These are phyloP conservation scores for Hermaeophaga mercurialis DNA, from an alignment of 2,888 invertebrate species.

Conservation along the genomic window DNA sequence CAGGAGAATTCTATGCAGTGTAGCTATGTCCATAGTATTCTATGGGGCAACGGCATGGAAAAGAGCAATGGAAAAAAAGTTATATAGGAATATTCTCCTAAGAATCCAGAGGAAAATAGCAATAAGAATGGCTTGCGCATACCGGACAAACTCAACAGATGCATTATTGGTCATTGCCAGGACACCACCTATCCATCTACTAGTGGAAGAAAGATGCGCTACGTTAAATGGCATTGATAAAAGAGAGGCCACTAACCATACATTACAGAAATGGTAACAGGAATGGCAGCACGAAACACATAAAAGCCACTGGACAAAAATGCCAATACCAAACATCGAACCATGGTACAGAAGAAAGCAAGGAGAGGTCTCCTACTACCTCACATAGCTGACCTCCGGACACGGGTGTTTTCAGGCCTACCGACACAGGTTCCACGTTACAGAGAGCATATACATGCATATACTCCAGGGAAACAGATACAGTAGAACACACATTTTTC, in stretches of 20 bases:
- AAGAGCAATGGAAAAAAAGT: conserved; percentile 14
- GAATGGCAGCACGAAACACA: background rate
- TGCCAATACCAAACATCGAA: background rate
- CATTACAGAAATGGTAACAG: background rate
- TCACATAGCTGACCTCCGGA: background rate
- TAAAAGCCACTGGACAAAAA: background rate
- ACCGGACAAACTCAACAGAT: conserved; percentile 25
- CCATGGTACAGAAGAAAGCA: background rate
- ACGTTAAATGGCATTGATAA: background rate
- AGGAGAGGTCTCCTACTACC: background rate
- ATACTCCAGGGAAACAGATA: background rate
- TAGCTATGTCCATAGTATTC: background rate
- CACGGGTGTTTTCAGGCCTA: background rate
- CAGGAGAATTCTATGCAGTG: background rate
- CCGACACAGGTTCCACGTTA: background rate
- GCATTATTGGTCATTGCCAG: conserved; percentile 18
- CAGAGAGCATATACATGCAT: background rate
- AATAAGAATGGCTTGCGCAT: conserved; percentile 18
- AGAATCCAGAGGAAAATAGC: conserved; percentile 20
- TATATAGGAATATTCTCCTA: conserved; percentile 18
- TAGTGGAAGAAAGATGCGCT: conserved; percentile 2
- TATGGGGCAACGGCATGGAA: conserved; percentile 25
- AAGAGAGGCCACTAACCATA: background rate
- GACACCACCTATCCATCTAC: conserved; percentile 5
- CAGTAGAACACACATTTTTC: background rate